Percentiles rank a stretch among this genome's conserved stretches.
phyloP scores from a whole-genome alignment of 2,113 vertebrate species.

The Sclerurus mexicanus region DNA sequence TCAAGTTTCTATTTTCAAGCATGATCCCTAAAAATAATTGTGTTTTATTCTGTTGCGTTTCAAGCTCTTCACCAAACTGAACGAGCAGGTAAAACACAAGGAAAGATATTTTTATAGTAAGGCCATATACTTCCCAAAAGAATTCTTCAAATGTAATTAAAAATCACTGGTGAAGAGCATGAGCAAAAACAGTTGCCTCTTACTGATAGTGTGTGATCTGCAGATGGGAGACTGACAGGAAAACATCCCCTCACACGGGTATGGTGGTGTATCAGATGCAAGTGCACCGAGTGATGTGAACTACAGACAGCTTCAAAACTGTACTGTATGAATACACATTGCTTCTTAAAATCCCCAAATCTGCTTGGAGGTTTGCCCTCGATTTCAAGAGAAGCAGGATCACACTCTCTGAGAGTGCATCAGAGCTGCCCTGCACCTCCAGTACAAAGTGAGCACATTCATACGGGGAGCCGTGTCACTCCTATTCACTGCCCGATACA shows the following conservation, averaged over 20 bases:
- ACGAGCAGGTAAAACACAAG: background rate
- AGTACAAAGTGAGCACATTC: background rate
- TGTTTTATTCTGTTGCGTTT: background rate
- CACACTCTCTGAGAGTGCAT: background rate
- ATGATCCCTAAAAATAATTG: background rate
- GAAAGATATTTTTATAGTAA: background rate
- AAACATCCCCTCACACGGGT: rapidly evolving
- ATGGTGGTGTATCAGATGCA: background rate
- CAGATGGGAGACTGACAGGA: background rate
- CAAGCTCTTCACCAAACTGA: background rate
- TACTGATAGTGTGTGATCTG: background rate
- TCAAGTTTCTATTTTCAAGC: background rate
- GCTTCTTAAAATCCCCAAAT: background rate
- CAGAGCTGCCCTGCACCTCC: background rate
- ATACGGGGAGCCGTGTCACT: background rate
- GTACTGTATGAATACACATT: background rate
- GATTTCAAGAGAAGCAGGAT: background rate
- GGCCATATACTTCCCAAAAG: background rate
- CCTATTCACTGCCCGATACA: background rate
- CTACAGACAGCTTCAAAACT: background rate
- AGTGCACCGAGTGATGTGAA: background rate
- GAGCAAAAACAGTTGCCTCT: background rate
- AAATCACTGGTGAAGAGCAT: background rate
- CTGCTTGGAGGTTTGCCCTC: background rate
- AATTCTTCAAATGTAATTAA: background rate